A percentile compares a stretch with the other conserved stretches of the same genome.
phyloP scores from a whole-genome alignment of 2,797 vertebrate genomes.

The Liasis olivaceus region DNA sequence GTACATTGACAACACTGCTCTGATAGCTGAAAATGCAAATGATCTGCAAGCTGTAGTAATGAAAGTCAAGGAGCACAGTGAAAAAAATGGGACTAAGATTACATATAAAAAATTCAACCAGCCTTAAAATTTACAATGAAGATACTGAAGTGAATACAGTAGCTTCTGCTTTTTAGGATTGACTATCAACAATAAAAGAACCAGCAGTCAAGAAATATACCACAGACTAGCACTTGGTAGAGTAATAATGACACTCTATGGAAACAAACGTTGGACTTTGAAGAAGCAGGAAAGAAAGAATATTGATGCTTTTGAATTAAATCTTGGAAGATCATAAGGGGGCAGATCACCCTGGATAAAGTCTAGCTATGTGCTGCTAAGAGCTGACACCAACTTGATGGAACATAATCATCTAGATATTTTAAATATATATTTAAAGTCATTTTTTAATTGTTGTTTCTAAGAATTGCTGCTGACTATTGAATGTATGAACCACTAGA shows the following conservation, averaged over 20 bases:
- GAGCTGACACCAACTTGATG: not conserved
- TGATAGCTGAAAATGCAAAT: not conserved
- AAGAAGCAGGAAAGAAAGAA: not conserved
- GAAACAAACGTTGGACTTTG: not conserved
- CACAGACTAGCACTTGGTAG: not conserved
- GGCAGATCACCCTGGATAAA: not conserved
- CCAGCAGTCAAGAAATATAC: not conserved
- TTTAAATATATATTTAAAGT: slow-evolving; percentile 12
- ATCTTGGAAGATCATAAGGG: not conserved
- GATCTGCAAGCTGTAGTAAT: too few species aligned
- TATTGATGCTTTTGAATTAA: not conserved
- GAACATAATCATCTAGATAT: not conserved
- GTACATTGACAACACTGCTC: not conserved
- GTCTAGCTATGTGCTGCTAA: not conserved
- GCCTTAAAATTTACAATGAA: not conserved
- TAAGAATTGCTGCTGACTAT: not conserved
- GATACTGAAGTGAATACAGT: not conserved
- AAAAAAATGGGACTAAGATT: too few species aligned
- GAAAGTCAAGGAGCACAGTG: too few species aligned
- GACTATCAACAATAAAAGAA: not conserved
- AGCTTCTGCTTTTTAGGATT: not conserved
- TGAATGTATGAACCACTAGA: not conserved
- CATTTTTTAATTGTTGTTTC: not conserved
- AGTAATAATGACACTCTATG: not conserved
- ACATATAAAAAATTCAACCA: not conserved